phyloP scores from a whole-genome alignment of 2,113 vertebrate genomes.

The Hypanus sabinus region DNA sequence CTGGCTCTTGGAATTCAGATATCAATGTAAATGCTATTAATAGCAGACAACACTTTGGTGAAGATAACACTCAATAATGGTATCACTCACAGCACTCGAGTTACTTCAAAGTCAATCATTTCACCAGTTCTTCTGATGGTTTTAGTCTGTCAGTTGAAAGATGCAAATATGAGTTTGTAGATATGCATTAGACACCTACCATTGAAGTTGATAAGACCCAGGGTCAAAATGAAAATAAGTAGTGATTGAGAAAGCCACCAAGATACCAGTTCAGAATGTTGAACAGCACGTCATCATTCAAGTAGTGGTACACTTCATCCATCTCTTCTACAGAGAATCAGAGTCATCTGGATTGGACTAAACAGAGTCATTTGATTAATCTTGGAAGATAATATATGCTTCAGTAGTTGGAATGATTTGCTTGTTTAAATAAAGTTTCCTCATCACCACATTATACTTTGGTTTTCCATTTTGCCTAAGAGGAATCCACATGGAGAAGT shows the following conservation, averaged over 20 bases:
- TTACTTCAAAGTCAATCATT: neutral
- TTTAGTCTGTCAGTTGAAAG: neutral
- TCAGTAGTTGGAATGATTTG: neutral
- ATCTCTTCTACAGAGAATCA: neutral
- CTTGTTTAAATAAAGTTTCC: neutral
- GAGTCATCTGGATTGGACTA: too few species aligned
- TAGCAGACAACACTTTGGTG: neutral
- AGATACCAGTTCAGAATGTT: neutral
- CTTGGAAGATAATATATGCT: neutral
- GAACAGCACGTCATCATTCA: neutral
- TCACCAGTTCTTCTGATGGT: neutral
- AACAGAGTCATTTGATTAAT: too few species aligned
- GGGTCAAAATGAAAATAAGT: neutral
- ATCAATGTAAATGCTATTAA: neutral
- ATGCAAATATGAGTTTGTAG: neutral
- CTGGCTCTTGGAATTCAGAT: neutral
- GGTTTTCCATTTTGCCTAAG: neutral
- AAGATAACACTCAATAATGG: neutral
- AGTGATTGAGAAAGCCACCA: neutral
- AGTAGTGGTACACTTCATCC: neutral
- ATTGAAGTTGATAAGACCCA: neutral
- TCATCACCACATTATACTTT: neutral
- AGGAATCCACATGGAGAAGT: neutral
- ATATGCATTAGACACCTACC: neutral
- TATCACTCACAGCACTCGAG: neutral